Percentiles rank a stretch among this genome's conserved stretches.
Conservation (phyloP, 2,888 invertebrate genomes). For the Timandra comae region DNA sequence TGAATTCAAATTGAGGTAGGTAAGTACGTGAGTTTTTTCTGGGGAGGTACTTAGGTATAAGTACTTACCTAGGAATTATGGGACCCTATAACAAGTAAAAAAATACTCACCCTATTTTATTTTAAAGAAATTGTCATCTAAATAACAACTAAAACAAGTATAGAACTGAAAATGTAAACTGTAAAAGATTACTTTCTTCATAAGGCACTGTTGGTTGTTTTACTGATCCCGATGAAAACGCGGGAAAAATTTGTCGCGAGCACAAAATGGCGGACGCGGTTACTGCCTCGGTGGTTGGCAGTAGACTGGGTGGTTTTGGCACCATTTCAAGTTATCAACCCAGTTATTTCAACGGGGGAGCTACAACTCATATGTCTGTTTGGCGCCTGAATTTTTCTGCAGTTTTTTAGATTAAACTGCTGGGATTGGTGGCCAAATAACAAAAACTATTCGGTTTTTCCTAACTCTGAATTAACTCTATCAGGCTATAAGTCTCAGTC, state of each 20-base stretch:
- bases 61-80: too few relatives aligned
- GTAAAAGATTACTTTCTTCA: slow-evolving; percentile 54
- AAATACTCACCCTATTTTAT: slow-evolving; percentile 52
- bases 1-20: too few relatives aligned
- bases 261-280: slow-evolving; percentile 33
- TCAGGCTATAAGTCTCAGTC: too few relatives aligned
- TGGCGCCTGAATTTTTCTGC: slow-evolving; percentile 29
- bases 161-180: slow-evolving; percentile 42
- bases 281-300: slow-evolving; percentile 48
- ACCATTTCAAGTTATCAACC: slow-evolving; percentile 40
- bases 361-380: slow-evolving; percentile 25
- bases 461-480: too few relatives aligned
- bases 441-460: too few relatives aligned
- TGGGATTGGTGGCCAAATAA: too few relatives aligned
- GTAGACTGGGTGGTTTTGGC: slow-evolving; percentile 53
- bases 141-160: slow-evolving; percentile 41
- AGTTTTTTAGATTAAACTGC: too few relatives aligned
- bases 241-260: slow-evolving; percentile 30
- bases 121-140: slow-evolving; percentile 65
- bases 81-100: too few relatives aligned
- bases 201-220: slow-evolving; percentile 45
- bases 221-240: slow-evolving; percentile 35
- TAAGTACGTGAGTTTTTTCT: too few relatives aligned
- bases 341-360: slow-evolving; percentile 27
- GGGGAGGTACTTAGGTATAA: too few relatives aligned